Evolutionary conservation across 2,113 vertebrate species (phyloP).

Genomic region (Jaculus jaculus): DNA sequence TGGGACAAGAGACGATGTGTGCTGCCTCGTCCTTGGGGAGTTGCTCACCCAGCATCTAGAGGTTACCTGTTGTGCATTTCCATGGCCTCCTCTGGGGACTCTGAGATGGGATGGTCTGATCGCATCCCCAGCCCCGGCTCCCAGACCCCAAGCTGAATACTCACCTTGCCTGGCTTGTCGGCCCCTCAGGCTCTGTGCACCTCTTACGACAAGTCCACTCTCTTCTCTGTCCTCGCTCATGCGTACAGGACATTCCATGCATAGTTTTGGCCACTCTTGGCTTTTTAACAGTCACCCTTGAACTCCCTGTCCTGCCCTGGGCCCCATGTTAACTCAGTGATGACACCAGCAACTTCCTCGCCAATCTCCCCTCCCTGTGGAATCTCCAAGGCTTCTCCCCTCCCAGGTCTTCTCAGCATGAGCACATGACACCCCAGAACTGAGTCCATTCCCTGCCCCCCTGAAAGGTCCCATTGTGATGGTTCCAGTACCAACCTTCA

Average conservation of each 20-base stretch:
- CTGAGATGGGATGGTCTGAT: background rate
- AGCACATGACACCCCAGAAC: too few relatives aligned
- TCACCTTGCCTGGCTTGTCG: too few relatives aligned
- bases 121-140: background rate
- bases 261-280: rapidly evolving
- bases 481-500: background rate
- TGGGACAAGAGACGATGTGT: background rate
- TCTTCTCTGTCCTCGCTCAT: rapidly evolving
- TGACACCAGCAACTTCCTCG: background rate
- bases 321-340: rapidly evolving
- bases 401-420: background rate
- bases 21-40: background rate
- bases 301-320: background rate
- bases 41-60: background rate
- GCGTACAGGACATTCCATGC: rapidly evolving
- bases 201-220: too few relatives aligned
- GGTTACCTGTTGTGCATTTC: rapidly evolving
- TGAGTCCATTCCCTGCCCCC: background rate
- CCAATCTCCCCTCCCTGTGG: too few relatives aligned
- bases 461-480: too few relatives aligned
- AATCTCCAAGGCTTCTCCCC: too few relatives aligned
- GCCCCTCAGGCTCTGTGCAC: background rate
- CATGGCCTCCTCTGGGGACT: rapidly evolving
- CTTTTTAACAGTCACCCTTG: background rate
- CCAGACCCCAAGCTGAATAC: too few relatives aligned